Conservation (phyloP, 2,888 invertebrate species). For the Chaetoderma sp. region DNA sequence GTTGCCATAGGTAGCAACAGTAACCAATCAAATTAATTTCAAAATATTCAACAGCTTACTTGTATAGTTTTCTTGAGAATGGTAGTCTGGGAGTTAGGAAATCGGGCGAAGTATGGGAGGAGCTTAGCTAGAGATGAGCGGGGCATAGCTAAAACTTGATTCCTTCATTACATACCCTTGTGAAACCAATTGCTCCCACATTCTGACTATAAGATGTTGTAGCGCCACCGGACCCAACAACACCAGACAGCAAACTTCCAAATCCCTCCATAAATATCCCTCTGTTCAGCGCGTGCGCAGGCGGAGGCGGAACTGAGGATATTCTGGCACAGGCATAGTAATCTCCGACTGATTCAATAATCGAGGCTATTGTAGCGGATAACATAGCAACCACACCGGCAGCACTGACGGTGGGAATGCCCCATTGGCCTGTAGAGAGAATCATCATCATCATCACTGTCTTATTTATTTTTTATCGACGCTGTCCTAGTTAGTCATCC, state of each 20-base stretch:
- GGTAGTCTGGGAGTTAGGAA: too few relatives aligned
- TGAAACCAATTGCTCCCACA: conserved; percentile 89
- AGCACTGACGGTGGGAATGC: conserved; percentile 57
- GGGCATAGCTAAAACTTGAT: not conserved
- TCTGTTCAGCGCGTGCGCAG: conserved; percentile 87
- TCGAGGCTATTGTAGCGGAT: conserved; percentile 61
- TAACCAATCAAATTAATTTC: too few relatives aligned
- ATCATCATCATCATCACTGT: too few relatives aligned
- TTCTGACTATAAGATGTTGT: conserved; percentile 92
- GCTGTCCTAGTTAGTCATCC: too few relatives aligned
- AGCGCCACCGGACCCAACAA: conserved; percentile 89
- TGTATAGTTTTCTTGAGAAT: too few relatives aligned
- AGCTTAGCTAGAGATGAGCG: too few relatives aligned
- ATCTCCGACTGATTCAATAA: conserved; percentile 78
- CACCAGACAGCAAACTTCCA: conserved; percentile 84
- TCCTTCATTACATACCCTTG: conserved; percentile 74
- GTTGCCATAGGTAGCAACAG: too few relatives aligned
- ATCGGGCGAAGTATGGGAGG: too few relatives aligned
- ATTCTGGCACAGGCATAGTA: conserved; percentile 87
- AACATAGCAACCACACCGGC: conserved; percentile 61
- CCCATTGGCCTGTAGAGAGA: conserved; percentile 61
- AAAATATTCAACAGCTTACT: too few relatives aligned
- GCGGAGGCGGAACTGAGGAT: conserved; percentile 82
- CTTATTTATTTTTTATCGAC: too few relatives aligned
- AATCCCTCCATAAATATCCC: conserved; percentile 81